A percentile compares a stretch with the other conserved stretches of the same genome.
Conservation (phyloP, 1,140 invertebrate species). For the Drosophila nigrodunni region DNA sequence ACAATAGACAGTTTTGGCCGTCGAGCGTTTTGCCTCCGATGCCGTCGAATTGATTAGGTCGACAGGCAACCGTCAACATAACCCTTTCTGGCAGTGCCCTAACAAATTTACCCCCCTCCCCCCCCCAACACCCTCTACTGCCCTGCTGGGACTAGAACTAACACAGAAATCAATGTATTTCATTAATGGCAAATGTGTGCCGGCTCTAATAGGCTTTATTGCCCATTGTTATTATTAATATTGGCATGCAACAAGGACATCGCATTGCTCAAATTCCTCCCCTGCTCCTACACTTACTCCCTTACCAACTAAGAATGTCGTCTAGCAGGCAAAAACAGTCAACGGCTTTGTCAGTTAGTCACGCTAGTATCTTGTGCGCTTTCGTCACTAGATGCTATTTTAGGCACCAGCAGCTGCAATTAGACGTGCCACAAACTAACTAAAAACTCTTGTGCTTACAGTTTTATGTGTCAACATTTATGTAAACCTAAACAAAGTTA, state of each 20-base stretch:
- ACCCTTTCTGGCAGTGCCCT: constrained; percentile 44
- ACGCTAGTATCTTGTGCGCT: constrained; percentile 28
- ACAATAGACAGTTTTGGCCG: constrained; percentile 38
- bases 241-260: constrained; percentile 78
- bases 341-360: constrained; percentile 31
- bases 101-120: background rate
- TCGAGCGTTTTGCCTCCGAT: constrained; percentile 41
- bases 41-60: constrained; percentile 56
- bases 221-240: constrained; percentile 81
- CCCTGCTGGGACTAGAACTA: constrained; percentile 10
- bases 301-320: background rate
- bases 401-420: constrained; percentile 11
- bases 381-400: constrained; percentile 27
- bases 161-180: constrained; percentile 82
- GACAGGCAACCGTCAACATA: constrained; percentile 51
- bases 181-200: constrained; percentile 80
- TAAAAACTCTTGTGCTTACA: constrained; percentile 5
- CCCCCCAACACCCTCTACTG: background rate
- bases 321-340: constrained; percentile 10
- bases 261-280: constrained; percentile 8
- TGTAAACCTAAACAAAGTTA: background rate
- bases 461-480: constrained; percentile 15
- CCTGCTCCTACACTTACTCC: background rate
- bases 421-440: background rate
- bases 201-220: constrained; percentile 81